Base-by-base conservation (phyloP, 2,888 invertebrate species). In the Apoda limacodes region DNA sequence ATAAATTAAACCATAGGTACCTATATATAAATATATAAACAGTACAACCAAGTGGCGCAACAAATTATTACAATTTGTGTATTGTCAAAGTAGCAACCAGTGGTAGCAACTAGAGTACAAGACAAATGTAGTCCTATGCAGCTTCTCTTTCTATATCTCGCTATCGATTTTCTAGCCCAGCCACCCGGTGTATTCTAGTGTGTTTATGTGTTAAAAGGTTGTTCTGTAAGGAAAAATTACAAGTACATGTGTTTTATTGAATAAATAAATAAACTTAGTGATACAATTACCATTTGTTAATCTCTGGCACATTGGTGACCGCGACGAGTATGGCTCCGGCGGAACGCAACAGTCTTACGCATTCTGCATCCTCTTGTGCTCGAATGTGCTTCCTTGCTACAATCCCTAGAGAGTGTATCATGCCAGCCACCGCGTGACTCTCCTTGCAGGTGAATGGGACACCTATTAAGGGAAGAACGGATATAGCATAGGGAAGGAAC, bases 371-470 rank as follows among this genome's bases (percentile, higher is more conserved):
- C 34, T 85, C 83, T 0, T 72, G 51, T 0, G 91, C 88, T 9
- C 84, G 83, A 22, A 76, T 58, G 40, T 85, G 80, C 36, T 80
- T 82, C 0, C 97, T 82, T 2, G 82, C 61, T 0, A 75, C 5
- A 28, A 91, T 52, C 3, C 92, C 93, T 46, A 91, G 82, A 0
- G 91, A 86, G 52, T 87, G 85, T 1, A 84, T 65, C 69, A 90
- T 75, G 57, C 93, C 95, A 54, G 84, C 75, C 1, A 90, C 89
- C 5, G 87, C 85, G 35, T 93, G 92, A 31, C 92, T 90, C 60
- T 97, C 97, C 65, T 98, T 98, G 0, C 91, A 87, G 4, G 95
- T 93, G 60, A 97, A 93, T 0, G 98, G 97, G 4, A 98, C 89
- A 5, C 97, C 94, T 84, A 17, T 6, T 7, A 7, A 7, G 17